Evolutionary conservation across 2,797 vertebrate species (phyloP), one percentile per base, ranked within the genome.

Genomic region (Ptychobarbus kaznakovi): DNA sequence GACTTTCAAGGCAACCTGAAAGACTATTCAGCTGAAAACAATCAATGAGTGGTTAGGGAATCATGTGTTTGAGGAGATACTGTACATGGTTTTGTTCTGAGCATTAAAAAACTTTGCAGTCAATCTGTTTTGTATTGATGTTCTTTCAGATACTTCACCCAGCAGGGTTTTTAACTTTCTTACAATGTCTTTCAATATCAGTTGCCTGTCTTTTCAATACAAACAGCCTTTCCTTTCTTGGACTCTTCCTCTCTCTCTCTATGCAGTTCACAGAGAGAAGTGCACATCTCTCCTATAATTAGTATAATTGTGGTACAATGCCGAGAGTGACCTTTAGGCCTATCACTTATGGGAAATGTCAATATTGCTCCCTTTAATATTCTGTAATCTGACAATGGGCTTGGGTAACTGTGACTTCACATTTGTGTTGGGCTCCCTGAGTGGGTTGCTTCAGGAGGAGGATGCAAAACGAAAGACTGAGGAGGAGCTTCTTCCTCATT

Each of bases 341-440:
- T 85, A 79, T 87, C 80, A 65, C 61, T 86, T 84, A 89, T 82
- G 80, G 72, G 86, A 88, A 88, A 90, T 89, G 86, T 88, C 89
- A 87, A 86, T 89, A 91, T 87, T 88, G 80, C 82, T 81, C 72
- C 82, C 51, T 85, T 90, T 89, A 90, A 90, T 90, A 87, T 90
- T 90, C 82, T 70, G 86, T 89, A 82, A 88, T 77, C 85, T 88
- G 86, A 68, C 56, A 83, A 78, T 25, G 16, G 74, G 56, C 83
- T 79, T 86, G 82, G 82, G 61, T 38, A 87, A 58, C 65, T 69
- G 76, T 86, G 88, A 66, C 87, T 88, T 86, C 87, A 75, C 83
- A 49, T 28, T 82, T 74, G 81, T 81, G 72, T 87, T 70, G 69
- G 72, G 53, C 53, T 87, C 73, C 85, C 83, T 66, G 74, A 77